phyloP scores from a whole-genome alignment of 2,888 invertebrate species.

The Dastarcus helophoroides region DNA sequence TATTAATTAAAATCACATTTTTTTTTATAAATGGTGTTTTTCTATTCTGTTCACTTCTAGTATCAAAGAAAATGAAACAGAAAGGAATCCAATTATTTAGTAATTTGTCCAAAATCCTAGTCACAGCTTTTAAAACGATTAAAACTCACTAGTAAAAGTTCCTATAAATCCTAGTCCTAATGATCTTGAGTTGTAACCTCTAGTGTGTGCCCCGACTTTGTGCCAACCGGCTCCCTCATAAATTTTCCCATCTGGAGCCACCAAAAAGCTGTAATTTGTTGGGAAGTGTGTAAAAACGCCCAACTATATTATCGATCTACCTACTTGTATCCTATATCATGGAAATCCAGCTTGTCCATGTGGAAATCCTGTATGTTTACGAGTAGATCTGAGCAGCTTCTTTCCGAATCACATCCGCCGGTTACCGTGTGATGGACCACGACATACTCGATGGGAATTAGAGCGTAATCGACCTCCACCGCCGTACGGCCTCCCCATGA shows the following conservation, averaged over 20 bases:
- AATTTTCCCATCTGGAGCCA: conserved; percentile 48
- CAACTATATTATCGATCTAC: conserved; percentile 16
- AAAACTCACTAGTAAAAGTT: conserved; percentile 38
- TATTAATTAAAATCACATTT: too few relatives aligned
- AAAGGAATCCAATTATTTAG: too few relatives aligned
- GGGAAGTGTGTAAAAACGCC: not conserved
- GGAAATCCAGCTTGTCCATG: conserved; percentile 37
- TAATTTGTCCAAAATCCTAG: too few relatives aligned
- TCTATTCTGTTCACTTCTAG: too few relatives aligned
- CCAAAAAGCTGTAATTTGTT: conserved; percentile 41
- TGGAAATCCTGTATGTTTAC: conserved; percentile 43
- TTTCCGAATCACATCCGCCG: conserved; percentile 35
- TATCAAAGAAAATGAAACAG: too few relatives aligned
- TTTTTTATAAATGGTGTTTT: too few relatives aligned
- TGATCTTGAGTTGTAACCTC: conserved; percentile 42
- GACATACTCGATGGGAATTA: conserved; percentile 41
- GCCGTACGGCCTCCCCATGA: conserved; percentile 49
- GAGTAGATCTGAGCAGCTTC: conserved; percentile 35
- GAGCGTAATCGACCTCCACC: conserved; percentile 40
- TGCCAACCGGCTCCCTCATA: conserved; percentile 51
- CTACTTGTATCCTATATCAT: conserved; percentile 51
- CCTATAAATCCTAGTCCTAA: conserved; percentile 49
- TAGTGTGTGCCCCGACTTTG: conserved; percentile 45
- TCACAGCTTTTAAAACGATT: not conserved
- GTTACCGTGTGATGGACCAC: conserved; percentile 49